phyloP scores from a whole-genome alignment of 2,797 vertebrate species.

The Eurystomus glaucurus region DNA sequence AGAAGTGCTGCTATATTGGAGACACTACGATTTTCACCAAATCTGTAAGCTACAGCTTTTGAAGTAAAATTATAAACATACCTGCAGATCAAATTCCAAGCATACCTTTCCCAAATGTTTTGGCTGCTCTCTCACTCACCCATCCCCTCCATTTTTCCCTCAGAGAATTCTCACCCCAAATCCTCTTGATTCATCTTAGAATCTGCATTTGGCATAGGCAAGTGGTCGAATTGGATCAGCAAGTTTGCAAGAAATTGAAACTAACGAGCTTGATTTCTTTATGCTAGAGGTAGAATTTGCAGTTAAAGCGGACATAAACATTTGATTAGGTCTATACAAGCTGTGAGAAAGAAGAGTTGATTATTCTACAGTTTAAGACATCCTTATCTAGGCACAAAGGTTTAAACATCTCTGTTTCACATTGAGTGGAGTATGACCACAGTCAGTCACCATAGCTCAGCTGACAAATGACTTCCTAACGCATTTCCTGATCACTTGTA shows the following conservation, averaged over 20 bases:
- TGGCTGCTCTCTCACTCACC: background rate
- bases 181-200: background rate
- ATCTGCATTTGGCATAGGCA: background rate
- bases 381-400: background rate
- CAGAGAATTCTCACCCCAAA: background rate
- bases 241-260: background rate
- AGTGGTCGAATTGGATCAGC: background rate
- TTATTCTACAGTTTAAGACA: background rate
- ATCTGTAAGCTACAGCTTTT: background rate
- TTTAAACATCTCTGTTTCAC: background rate
- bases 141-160: background rate
- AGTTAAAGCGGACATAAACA: background rate
- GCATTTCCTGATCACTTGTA: background rate
- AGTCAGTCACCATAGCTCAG: background rate
- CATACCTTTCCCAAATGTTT: background rate
- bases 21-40: background rate
- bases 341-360: rapidly evolving
- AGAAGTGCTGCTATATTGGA: background rate
- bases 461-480: background rate
- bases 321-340: background rate
- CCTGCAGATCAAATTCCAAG: background rate
- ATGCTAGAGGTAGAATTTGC: background rate
- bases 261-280: background rate
- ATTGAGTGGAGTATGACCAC: background rate
- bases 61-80: background rate